Conservation (phyloP, 2,888 invertebrate genomes). For the Stenurella melanura region DNA sequence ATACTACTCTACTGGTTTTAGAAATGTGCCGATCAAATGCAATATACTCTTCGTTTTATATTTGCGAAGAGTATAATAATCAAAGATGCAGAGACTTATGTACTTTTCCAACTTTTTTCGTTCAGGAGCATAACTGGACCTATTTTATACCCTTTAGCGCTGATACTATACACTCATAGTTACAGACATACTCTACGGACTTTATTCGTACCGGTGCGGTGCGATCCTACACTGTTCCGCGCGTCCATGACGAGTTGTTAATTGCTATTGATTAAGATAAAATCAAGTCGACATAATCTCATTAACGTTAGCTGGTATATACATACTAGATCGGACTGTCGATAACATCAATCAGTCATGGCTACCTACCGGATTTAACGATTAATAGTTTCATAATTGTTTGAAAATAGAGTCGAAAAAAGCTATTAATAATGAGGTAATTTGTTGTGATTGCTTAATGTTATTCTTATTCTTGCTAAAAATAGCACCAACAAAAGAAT, state of each 20-base stretch:
- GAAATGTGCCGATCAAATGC: too few relatives aligned
- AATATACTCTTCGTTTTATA: too few relatives aligned
- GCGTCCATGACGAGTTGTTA: not conserved
- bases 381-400: not conserved
- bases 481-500: not conserved
- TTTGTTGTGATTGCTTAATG: conserved; percentile 7
- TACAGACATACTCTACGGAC: too few relatives aligned
- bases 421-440: not conserved
- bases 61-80: too few relatives aligned
- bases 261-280: conserved; percentile 18
- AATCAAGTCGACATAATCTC: conserved; percentile 12
- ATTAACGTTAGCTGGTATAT: conserved; percentile 17
- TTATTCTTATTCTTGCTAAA: not conserved
- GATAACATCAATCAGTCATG: conserved; percentile 17
- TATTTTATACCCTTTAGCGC: too few relatives aligned
- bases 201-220: too few relatives aligned
- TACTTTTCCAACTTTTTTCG: too few relatives aligned
- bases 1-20: too few relatives aligned
- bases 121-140: too few relatives aligned
- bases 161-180: too few relatives aligned
- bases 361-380: conserved; percentile 21
- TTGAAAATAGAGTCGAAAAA: not conserved
- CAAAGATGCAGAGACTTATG: too few relatives aligned
- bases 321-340: conserved; percentile 6
- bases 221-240: not conserved